Conservation (phyloP, 2,113 vertebrate genomes). For the Lontra canadensis region DNA sequence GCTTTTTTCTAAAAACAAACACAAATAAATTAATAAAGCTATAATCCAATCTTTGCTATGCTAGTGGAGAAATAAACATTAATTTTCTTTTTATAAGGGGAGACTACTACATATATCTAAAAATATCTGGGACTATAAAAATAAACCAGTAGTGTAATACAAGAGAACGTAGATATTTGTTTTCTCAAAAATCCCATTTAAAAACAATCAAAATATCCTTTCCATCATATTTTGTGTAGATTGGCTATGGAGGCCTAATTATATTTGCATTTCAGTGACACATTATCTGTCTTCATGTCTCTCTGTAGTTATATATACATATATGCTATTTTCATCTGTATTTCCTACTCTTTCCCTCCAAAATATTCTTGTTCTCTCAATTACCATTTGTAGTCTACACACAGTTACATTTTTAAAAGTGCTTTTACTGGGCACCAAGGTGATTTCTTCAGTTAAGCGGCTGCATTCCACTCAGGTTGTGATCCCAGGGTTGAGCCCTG, state of each 20-base stretch:
- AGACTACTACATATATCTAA: slow-evolving; percentile 60
- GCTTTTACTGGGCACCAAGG: too few species aligned
- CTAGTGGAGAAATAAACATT: slow-evolving; percentile 78
- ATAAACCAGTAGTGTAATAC: slow-evolving; percentile 66
- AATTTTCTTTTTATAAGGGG: slow-evolving; percentile 67
- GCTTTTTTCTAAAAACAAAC: slow-evolving; percentile 62
- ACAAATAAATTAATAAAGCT: slow-evolving; percentile 75
- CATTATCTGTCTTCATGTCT: background rate
- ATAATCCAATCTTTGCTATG: slow-evolving; percentile 68
- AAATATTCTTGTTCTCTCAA: background rate
- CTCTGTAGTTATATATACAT: rapidly evolving
- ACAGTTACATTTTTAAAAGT: background rate
- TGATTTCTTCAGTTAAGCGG: too few species aligned
- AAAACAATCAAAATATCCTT: background rate
- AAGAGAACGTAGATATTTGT: slow-evolving; percentile 60
- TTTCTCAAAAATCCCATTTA: slow-evolving; percentile 70
- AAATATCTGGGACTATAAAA: slow-evolving; percentile 69
- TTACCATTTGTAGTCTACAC: background rate
- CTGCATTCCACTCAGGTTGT: too few species aligned
- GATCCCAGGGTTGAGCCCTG: too few species aligned
- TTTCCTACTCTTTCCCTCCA: background rate
- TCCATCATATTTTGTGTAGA: slow-evolving; percentile 64
- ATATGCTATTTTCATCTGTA: background rate
- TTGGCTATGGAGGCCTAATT: slow-evolving; percentile 45
- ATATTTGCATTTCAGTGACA: background rate